Conservation (phyloP, 2,888 invertebrate species). For the Tachystola acroxantha region DNA sequence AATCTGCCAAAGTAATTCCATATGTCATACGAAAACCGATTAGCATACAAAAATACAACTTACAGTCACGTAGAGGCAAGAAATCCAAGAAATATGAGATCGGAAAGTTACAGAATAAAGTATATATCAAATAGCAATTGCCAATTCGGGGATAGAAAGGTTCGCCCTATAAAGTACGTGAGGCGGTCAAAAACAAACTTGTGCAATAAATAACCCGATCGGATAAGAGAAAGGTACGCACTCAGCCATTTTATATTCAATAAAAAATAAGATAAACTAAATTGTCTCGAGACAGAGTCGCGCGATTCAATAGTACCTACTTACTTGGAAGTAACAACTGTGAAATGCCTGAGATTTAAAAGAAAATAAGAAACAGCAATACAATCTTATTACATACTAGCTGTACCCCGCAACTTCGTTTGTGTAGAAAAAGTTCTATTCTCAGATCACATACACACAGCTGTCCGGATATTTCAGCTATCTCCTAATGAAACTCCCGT, state of each 20-base stretch:
- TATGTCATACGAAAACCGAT: slow-evolving; percentile 10
- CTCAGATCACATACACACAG: too few relatives aligned
- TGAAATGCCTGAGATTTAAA: too few relatives aligned
- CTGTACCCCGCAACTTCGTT: too few relatives aligned
- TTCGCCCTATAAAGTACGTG: slow-evolving; percentile 75
- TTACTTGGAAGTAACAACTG: too few relatives aligned
- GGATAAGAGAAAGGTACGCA: slow-evolving; percentile 71
- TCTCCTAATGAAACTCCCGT: too few relatives aligned
- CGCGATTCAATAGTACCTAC: slow-evolving; percentile 46
- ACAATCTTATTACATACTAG: too few relatives aligned
- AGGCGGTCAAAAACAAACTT: slow-evolving; percentile 77
- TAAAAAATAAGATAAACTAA: slow-evolving; percentile 71
- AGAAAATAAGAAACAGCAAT: too few relatives aligned
- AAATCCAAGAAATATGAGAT: slow-evolving; percentile 60
- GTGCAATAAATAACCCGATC: slow-evolving; percentile 74
- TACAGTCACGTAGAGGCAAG: slow-evolving; percentile 17
- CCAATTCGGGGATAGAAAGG: slow-evolving; percentile 71
- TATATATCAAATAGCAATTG: slow-evolving; percentile 75
- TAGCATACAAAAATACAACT: slow-evolving; percentile 13
- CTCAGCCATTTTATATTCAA: slow-evolving; percentile 72
- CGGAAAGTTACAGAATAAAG: slow-evolving; percentile 64
- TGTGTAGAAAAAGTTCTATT: too few relatives aligned
- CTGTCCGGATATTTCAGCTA: too few relatives aligned
- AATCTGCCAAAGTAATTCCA: slow-evolving; percentile 10
- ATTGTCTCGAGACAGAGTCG: slow-evolving; percentile 58